phyloP scores from a whole-genome alignment of 2,113 vertebrate genomes.

The Phaetusa simplex region DNA sequence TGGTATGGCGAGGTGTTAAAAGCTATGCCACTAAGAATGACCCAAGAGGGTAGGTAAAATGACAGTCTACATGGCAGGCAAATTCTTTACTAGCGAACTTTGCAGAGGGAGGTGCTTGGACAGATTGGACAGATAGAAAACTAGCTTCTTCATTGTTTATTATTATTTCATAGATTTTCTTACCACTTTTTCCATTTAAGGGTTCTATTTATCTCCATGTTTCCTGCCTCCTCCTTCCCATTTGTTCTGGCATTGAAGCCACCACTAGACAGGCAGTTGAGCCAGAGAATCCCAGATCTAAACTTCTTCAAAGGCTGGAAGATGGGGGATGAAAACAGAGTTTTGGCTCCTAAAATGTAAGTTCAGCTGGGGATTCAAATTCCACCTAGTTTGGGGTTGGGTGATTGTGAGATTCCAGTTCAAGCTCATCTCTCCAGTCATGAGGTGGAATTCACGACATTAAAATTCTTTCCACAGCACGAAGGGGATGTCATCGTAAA shows the following conservation, averaged over 20 bases:
- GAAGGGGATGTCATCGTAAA: conserved; percentile 47
- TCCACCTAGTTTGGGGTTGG: neutral
- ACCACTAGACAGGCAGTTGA: neutral
- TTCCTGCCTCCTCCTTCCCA: neutral
- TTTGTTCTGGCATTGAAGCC: conserved; percentile 20
- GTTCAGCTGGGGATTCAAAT: conserved; percentile 54
- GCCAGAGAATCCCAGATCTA: conserved; percentile 1
- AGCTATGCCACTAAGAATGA: neutral
- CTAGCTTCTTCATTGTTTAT: neutral
- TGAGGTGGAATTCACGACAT: conserved; percentile 48
- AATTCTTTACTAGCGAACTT: neutral
- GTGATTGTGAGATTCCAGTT: conserved; percentile 40
- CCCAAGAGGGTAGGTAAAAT: neutral
- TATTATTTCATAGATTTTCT: neutral
- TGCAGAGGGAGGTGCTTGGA: neutral
- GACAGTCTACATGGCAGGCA: neutral
- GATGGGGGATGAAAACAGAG: conserved; percentile 12
- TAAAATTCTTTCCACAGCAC: conserved; percentile 50
- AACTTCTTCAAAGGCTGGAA: conserved; percentile 30
- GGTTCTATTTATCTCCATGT: neutral
- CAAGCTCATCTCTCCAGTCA: conserved; percentile 24
- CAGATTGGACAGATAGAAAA: neutral
- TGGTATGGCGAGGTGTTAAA: neutral
- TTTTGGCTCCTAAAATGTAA: conserved; percentile 32
- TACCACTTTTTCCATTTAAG: neutral